Evolutionary conservation across 2,113 vertebrate species (phyloP), one percentile per base, ranked within the genome.

Genomic region (Burhinus oedicnemus): DNA sequence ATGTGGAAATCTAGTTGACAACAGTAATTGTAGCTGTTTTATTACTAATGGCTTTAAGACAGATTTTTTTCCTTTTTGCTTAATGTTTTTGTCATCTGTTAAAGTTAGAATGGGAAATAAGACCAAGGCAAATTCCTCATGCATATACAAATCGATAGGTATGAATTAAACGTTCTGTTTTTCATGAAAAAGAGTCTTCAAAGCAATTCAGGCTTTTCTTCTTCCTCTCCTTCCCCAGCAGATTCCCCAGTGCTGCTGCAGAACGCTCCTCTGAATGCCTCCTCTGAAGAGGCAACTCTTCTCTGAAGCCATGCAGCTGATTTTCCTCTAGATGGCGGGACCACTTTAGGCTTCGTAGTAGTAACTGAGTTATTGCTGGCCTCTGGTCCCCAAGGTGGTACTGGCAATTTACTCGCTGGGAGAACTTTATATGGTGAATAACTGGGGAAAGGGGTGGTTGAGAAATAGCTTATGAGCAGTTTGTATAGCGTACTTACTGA

Each of bases 251-350:
- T 7, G 17, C 11, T 76, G 21, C 40, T 15, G 45, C n/a, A n/a
- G n/a, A 49, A 74, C 36, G 16, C 7, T 78, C 5, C 36, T 52
- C 76, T 29, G 68, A 83, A 55, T 10, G 15, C 32, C 11, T 26
- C 15, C 42, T 26, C 23, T 12, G 49, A 65, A 66, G 21, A 51
- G 36, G 8, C 14, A 44, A 2, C n/a, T 25, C 52, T 66, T 23
- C 65, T 17, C 45, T 4, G 6, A 77, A 69, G 57, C 25, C 1
- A 2, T 61, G 23, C 20, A 51, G 44, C 32, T 1, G 1, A 8
- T 72, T 82, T 91, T 85, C 79, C 79, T 95, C 76, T 92, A 92
- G 93, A 80, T 93, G 92, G 75, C 20, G 8, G 44, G 38, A 42
- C 54, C 32, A 66, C 58, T 62, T 77, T 18, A 92, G n/a, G 38